These are phyloP conservation scores for Phlogophora meticulosa DNA, from an alignment of 2,888 invertebrate species.

Conservation along the genomic window DNA sequence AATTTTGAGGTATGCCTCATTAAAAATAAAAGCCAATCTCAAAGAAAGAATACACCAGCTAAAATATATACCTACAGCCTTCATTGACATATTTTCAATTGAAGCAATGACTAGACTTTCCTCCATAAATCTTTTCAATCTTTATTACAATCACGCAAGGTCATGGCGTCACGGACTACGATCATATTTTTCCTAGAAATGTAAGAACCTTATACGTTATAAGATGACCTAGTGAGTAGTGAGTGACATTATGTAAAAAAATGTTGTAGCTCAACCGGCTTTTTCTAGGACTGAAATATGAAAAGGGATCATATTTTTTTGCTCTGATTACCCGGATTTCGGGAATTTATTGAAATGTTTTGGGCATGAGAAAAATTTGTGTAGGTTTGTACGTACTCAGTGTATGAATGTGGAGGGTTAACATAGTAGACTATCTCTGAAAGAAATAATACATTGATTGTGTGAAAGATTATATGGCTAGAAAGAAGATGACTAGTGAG, in stretches of 20 bases:
- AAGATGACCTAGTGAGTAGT: slow-evolving; percentile 16
- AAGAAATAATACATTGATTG: too few relatives aligned
- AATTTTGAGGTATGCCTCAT: not conserved
- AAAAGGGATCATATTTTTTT: slow-evolving; percentile 35
- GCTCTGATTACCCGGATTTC: slow-evolving; percentile 22
- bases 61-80: too few relatives aligned
- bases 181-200: slow-evolving; percentile 29
- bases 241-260: slow-evolving; percentile 33
- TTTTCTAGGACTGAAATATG: slow-evolving; percentile 20
- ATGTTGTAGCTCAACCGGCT: slow-evolving; percentile 5
- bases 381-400: not conserved
- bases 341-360: slow-evolving; percentile 47
- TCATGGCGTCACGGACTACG: slow-evolving; percentile 25
- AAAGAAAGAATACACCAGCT: too few relatives aligned
- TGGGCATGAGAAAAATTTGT: slow-evolving; percentile 12
- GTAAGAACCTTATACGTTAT: slow-evolving; percentile 17
- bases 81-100: slow-evolving; percentile 11
- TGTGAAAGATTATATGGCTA: too few relatives aligned
- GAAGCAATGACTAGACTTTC: slow-evolving; percentile 21
- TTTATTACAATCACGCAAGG: slow-evolving; percentile 21
- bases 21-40: too few relatives aligned
- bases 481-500: too few relatives aligned
- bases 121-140: slow-evolving; percentile 37
- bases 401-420: not conserved
- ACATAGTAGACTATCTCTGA: too few relatives aligned